phyloP scores from a whole-genome alignment of 2,797 vertebrate species.

The Xerus rutilus region DNA sequence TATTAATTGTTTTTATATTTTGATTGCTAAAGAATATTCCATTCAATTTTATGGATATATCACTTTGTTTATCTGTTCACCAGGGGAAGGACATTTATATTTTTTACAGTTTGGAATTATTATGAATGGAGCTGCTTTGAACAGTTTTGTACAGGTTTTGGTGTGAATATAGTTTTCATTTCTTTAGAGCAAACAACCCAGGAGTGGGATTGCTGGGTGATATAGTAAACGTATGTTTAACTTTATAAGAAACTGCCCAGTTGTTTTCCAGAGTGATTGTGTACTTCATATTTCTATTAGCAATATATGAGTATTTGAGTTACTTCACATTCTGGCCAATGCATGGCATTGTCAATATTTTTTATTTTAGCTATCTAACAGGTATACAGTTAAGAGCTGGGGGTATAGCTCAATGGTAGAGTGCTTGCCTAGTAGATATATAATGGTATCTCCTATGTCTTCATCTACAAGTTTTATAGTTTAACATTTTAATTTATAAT shows the following conservation, averaged over 20 bases:
- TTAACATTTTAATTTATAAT: too few relatives aligned
- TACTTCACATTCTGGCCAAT: not conserved
- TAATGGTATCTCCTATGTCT: too few relatives aligned
- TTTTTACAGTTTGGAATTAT: not conserved
- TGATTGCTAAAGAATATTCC: not conserved
- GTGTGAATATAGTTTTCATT: not conserved
- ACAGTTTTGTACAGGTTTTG: not conserved
- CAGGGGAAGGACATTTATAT: not conserved
- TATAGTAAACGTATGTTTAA: too few relatives aligned
- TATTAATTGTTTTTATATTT: not conserved
- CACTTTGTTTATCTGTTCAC: not conserved
- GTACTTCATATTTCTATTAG: not conserved
- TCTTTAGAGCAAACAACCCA: not conserved
- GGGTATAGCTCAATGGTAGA: too few relatives aligned
- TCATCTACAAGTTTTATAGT: too few relatives aligned
- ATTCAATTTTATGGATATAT: not conserved
- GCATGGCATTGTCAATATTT: not conserved
- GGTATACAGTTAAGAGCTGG: too few relatives aligned
- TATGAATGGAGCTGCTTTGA: not conserved
- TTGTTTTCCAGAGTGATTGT: not conserved
- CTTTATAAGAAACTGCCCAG: too few relatives aligned
- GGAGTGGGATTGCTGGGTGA: not conserved
- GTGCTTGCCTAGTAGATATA: too few relatives aligned
- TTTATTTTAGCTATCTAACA: conserved; percentile 8
- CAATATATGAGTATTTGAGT: not conserved